Evolutionary conservation across 2,888 invertebrate genomes (phyloP).

Genomic region (Campoplex capitator): DNA sequence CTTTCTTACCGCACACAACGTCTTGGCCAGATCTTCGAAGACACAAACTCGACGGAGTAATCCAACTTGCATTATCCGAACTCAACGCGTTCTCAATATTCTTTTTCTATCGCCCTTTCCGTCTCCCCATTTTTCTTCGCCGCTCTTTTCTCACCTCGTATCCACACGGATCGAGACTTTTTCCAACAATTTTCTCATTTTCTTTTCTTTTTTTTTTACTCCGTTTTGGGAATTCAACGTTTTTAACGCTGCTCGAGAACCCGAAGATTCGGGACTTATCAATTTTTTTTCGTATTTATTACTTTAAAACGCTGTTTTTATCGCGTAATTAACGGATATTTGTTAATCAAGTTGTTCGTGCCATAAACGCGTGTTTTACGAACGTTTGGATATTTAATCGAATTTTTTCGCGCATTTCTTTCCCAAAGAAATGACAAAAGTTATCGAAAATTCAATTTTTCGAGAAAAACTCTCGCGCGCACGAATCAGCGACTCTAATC

Average conservation of each 20-base stretch:
- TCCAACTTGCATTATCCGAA: constrained; percentile 54
- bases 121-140: not conserved
- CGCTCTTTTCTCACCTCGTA: not conserved
- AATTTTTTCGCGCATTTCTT: not conserved
- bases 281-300: no score
- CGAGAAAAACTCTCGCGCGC: not conserved
- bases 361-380: no score
- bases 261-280: no score
- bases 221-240: not conserved
- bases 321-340: no score
- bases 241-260: not conserved
- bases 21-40: constrained; percentile 10
- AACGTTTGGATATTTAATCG: no score
- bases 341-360: no score
- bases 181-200: not conserved
- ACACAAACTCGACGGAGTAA: constrained; percentile 45
- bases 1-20: constrained; percentile 36
- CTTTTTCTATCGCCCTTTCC: constrained; percentile 14
- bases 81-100: constrained; percentile 44
- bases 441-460: not conserved
- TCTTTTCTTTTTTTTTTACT: not conserved
- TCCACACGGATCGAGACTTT: not conserved
- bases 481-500: not conserved
- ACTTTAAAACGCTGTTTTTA: no score
- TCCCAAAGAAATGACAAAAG: not conserved